phyloP scores from a whole-genome alignment of 2,888 invertebrate genomes.

The Eueremaeus valkanovi region DNA sequence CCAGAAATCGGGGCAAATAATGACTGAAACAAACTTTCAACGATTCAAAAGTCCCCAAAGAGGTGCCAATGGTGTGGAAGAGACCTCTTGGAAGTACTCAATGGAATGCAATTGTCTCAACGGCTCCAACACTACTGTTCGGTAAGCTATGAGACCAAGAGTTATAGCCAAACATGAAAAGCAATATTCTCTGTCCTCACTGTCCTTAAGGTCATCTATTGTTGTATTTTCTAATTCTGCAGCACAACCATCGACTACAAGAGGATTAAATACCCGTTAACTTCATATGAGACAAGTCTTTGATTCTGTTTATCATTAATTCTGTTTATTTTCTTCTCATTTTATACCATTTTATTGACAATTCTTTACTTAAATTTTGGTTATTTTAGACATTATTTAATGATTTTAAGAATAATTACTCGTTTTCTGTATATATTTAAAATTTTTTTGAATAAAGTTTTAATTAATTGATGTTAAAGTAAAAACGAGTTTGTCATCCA shows the following conservation, averaged over 20 bases:
- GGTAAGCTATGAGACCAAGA: conserved; percentile 23
- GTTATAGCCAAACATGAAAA: not conserved
- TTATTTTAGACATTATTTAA: too few relatives aligned
- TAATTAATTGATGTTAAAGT: too few relatives aligned
- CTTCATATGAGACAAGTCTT: conserved; percentile 30
- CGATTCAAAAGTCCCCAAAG: not conserved
- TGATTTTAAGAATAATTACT: too few relatives aligned
- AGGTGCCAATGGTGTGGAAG: conserved; percentile 2
- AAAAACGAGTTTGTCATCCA: too few relatives aligned
- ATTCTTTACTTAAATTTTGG: too few relatives aligned
- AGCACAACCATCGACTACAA: conserved; percentile 32
- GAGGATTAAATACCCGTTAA: conserved; percentile 23
- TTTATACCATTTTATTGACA: too few relatives aligned
- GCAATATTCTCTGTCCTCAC: not conserved
- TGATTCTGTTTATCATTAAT: too few relatives aligned
- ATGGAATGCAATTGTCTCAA: conserved; percentile 38
- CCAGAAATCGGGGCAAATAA: conserved; percentile 10
- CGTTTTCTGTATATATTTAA: too few relatives aligned
- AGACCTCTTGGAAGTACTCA: conserved; percentile 35
- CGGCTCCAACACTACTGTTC: conserved; percentile 34
- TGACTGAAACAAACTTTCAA: conserved; percentile 31
- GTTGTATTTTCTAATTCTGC: conserved; percentile 29
- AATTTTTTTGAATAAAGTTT: too few relatives aligned
- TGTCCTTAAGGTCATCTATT: conserved; percentile 22
- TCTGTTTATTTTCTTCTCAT: too few relatives aligned